Evolutionary conservation across 2,113 vertebrate genomes (phyloP).

Genomic region (Corythoichthys intestinalis): DNA sequence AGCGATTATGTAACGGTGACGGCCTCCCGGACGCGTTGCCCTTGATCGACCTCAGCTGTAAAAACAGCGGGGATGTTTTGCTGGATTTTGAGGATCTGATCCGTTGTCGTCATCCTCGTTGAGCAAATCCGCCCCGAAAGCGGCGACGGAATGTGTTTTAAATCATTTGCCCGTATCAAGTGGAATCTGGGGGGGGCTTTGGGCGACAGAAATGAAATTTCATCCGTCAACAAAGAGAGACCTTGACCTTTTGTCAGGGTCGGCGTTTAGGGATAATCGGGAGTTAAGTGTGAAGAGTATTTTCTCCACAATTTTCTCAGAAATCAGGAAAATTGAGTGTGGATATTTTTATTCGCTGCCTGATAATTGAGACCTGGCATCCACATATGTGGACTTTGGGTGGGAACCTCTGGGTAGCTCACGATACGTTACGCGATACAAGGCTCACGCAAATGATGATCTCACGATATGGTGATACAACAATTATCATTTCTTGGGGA

Average conservation of each 20-base stretch:
- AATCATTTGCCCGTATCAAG: background rate
- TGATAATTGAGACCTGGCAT: no score
- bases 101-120: constrained; percentile 10
- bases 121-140: background rate
- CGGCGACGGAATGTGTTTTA: background rate
- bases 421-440: no score
- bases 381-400: no score
- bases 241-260: background rate
- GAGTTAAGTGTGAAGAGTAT: no score
- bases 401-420: no score
- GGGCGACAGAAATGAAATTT: background rate
- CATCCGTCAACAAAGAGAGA: constrained; percentile 4
- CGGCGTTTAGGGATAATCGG: background rate
- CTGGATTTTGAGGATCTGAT: constrained; percentile 29
- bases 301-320: no score
- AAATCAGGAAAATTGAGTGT: no score
- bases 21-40: constrained; percentile 10
- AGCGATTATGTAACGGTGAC: constrained; percentile 56
- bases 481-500: no score
- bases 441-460: no score
- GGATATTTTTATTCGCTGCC: no score
- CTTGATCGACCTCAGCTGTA: constrained; percentile 59
- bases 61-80: constrained; percentile 53
- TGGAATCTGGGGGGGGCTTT: background rate
- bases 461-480: no score